A percentile compares a stretch with the other conserved stretches of the same genome.
phyloP scores from a whole-genome alignment of 2,888 invertebrate species.

The Nemotelus pantherinus region DNA sequence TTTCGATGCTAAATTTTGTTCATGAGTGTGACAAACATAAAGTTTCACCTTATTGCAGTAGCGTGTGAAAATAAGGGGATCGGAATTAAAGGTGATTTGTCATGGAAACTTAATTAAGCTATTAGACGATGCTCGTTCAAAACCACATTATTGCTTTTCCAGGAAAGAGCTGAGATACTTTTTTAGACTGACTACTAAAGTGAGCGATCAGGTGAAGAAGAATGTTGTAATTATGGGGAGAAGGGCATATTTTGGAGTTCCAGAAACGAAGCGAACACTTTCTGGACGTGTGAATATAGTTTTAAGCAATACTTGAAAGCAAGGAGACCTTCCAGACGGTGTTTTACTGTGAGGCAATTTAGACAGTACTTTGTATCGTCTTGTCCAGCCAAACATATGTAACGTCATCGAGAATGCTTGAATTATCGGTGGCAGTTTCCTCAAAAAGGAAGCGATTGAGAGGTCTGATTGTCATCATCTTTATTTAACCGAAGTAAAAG shows the following conservation, averaged over 20 bases:
- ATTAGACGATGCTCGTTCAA: no score
- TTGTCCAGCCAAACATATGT: slow-evolving; percentile 66
- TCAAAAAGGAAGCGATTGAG: slow-evolving; percentile 83
- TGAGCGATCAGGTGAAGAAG: slow-evolving; percentile 71
- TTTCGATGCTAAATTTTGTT: no score
- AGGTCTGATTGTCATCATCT: slow-evolving; percentile 78
- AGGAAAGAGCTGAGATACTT: slow-evolving; percentile 93
- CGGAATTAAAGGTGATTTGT: slow-evolving; percentile 84
- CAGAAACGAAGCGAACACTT: slow-evolving; percentile 82
- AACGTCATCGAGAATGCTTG: slow-evolving; percentile 81
- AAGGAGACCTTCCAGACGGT: slow-evolving; percentile 66
- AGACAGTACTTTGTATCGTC: slow-evolving; percentile 72
- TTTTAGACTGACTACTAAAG: slow-evolving; percentile 78
- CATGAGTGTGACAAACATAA: no score
- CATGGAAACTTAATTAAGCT: slow-evolving; percentile 86
- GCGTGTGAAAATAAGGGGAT: slow-evolving; percentile 91
- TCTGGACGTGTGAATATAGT: slow-evolving; percentile 83
- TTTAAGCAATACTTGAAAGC: slow-evolving; percentile 70
- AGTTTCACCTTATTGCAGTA: slow-evolving; percentile 84
- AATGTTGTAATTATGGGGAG: slow-evolving; percentile 97
- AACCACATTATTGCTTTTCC: no score
- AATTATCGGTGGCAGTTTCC: slow-evolving; percentile 87
- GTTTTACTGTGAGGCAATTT: slow-evolving; percentile 73
- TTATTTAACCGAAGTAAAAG: slow-evolving; percentile 84
- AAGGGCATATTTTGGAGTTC: slow-evolving; percentile 93